These are phyloP conservation scores for Monoplex corrugatus DNA, from an alignment of 2,888 invertebrate species.

Conservation along the genomic window DNA sequence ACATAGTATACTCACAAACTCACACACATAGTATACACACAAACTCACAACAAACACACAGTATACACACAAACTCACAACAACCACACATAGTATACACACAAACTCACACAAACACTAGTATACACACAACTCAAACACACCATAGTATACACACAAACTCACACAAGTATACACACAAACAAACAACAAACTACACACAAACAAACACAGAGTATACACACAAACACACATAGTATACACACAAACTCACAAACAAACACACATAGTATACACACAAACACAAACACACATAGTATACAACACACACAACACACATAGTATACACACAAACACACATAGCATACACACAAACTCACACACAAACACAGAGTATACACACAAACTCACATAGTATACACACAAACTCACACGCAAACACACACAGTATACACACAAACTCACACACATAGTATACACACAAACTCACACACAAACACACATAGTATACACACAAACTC, in stretches of 20 bases:
- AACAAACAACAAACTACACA: not conserved
- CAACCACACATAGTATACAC: too few species aligned
- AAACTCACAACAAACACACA: too few species aligned
- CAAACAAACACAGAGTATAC: not conserved
- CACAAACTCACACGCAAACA: not conserved
- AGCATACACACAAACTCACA: not conserved
- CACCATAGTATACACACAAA: too few species aligned
- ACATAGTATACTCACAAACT: too few species aligned
- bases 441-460: not conserved
- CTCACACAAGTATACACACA: not conserved
- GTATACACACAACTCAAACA: too few species aligned
- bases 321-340: constrained; percentile 7
- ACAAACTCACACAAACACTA: too few species aligned
- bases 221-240: not conserved
- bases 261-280: not conserved
- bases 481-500: not conserved
- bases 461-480: not conserved
- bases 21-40: too few species aligned
- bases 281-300: constrained; percentile 1
- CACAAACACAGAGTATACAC: not conserved
- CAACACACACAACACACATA: too few species aligned
- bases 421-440: not conserved
- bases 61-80: not conserved
- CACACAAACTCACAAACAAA: not conserved
- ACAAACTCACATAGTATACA: not conserved